Evolutionary conservation across 2,113 vertebrate genomes (phyloP), one percentile per base, ranked within the genome.

Genomic region (Vimba vimba): DNA sequence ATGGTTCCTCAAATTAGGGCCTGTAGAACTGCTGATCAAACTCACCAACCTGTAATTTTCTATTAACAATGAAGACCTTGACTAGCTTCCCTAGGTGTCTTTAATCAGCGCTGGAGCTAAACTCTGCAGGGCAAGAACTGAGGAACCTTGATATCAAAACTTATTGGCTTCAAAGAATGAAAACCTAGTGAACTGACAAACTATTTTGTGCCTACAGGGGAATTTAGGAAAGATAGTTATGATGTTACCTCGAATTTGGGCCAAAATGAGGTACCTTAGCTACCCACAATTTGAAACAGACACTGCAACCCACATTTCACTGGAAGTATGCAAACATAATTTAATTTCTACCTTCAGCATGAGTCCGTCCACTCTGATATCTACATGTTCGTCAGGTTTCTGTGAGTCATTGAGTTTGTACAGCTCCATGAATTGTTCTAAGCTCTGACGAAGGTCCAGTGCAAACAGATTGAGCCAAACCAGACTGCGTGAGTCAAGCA

Each of bases 401-500:
- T 97, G 96, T 3, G 94, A 96, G 92, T 98, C 97, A 82, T 94
- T 96, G 93, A 99, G 96, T 91, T 97, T 99, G 93, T 99, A 99
- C 91, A 99, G 95, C 90, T 97, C 94, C 97, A 99, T 98, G 91
- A 99, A 99, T 86, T 99, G 98, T 93, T 94, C 97, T 91, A 99
- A 96, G 93, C 97, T 99, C 90, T 99, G 98, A 84, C 96, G 94
- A 91, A 99, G 95, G 94, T 99, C 98, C 83, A 99, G 91, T 15
- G 96, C 94, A 89, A 99, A 99, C n/a, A 98, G 97, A 92, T 98
- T 98, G 90, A 99, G 91, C 98, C 98, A 99, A 43, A 99, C 94
- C 93, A 99, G 95, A 93, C 97, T 99, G 89, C 97, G 96, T 62
- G 97, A 93, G 91, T 99, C 98, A 94, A 99, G 91, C 33, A 97